Percentiles rank a stretch among this genome's conserved stretches.
Conservation (phyloP, 2,797 vertebrate genomes). For the Danio albolineatus region DNA sequence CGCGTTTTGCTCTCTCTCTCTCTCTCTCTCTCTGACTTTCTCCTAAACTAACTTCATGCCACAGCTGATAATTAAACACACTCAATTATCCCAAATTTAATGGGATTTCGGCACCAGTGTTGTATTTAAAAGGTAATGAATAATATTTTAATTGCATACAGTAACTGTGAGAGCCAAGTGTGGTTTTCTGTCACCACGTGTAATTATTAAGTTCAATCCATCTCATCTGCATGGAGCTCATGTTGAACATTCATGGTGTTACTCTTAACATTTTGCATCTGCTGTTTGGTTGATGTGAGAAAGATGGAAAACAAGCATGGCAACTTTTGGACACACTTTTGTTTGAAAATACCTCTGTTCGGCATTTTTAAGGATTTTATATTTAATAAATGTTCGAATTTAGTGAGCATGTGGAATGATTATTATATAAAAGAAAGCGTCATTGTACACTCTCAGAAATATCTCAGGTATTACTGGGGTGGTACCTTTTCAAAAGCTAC, state of each 20-base stretch:
- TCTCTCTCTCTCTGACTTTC: constrained; percentile 71
- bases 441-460: too few species aligned
- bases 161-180: constrained; percentile 82
- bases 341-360: background rate
- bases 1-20: constrained; percentile 35
- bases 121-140: constrained; percentile 89
- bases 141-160: constrained; percentile 87
- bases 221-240: constrained; percentile 53
- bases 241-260: constrained; percentile 11
- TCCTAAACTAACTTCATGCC: constrained; percentile 77
- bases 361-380: background rate
- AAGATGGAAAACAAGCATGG: background rate
- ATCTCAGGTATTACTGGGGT: too few species aligned
- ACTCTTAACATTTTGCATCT: constrained; percentile 7
- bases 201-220: constrained; percentile 79
- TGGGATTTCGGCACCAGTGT: constrained; percentile 81
- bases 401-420: background rate
- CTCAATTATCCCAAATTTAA: constrained; percentile 88
- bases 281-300: background rate
- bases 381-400: background rate
- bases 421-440: too few species aligned
- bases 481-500: too few species aligned
- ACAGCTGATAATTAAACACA: constrained; percentile 85
- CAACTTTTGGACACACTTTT: background rate
- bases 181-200: constrained; percentile 78